Evolutionary conservation across 2,113 vertebrate genomes (phyloP), one percentile per base, ranked within the genome.

Genomic region (Datnioides undecimradiatus): DNA sequence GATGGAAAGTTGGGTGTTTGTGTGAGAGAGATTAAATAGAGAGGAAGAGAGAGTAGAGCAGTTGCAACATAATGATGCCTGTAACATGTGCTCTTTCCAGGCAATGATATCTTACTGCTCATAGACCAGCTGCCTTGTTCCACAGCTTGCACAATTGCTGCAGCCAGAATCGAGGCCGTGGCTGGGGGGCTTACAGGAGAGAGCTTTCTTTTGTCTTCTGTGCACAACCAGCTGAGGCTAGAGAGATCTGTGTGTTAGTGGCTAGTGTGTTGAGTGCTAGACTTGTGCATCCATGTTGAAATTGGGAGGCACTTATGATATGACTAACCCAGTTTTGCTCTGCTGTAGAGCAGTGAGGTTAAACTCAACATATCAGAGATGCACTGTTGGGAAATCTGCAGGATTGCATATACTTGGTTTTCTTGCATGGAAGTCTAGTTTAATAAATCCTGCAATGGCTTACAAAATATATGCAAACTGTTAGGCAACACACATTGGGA

Each of bases 101-200:
- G 84, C 87, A 73, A 75, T 93, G 92, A 93, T 93, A 91, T 94
- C 91, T 91, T 69, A 91, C 88, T 49, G 59, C 83, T 90, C 74
- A 60, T 86, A 81, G 68, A 92, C 93, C 95, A 97, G 94, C 95
- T 96, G 95, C 95, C 92, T 95, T 88, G 92, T 43, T 9, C 58
- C 94, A 93, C 93, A 93, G 94, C 92, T 94, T 95, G 94, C 87
- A 67, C 86, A 90, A 91, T 85, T 60, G 29, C 88, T 92, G 90
- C 83, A 33, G 68, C 41, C 60, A 76, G 69, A 68, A 62, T 21
- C 4, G 38, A 63, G 46, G 29, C 16, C 0, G 46, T 33, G 23
- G 58, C 33, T 33, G 43, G 46, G 40, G 66, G 60, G 36, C 5
- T 19, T 71, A 55, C 54, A 65, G 70, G 58, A 72, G 55, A 68